A percentile compares a stretch with the other conserved stretches of the same genome.
phyloP scores from a whole-genome alignment of 2,888 invertebrate genomes.

The Macrosoma leucophasiata region DNA sequence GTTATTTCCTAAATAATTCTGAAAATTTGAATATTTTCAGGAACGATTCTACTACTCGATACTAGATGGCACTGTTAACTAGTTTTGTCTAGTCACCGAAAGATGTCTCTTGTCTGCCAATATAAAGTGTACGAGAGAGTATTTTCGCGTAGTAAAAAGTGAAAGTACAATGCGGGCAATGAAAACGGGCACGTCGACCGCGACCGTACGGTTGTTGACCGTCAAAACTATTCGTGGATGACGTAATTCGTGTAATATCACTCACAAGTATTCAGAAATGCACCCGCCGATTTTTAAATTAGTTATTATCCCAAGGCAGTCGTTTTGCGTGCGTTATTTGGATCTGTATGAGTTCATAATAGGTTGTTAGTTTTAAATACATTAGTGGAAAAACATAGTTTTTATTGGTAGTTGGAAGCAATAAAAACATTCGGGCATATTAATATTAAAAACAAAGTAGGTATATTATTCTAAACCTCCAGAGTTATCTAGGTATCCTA shows the following conservation, averaged over 20 bases:
- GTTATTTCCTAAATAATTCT: background rate
- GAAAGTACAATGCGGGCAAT: constrained; percentile 45
- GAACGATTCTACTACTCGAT: constrained; percentile 21
- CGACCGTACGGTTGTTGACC: constrained; percentile 65
- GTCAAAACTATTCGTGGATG: constrained; percentile 47
- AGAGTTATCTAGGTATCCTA: too few species aligned
- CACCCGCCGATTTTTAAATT: too few species aligned
- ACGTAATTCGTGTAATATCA: constrained; percentile 46
- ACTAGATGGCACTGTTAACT: constrained; percentile 31
- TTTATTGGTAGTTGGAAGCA: too few species aligned
- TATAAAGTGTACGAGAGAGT: constrained; percentile 3
- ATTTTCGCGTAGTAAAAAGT: constrained; percentile 36
- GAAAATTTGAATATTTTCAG: background rate
- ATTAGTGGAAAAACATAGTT: too few species aligned
- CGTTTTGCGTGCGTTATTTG: too few species aligned
- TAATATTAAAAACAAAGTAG: too few species aligned
- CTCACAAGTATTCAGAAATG: too few species aligned
- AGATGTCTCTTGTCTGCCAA: constrained; percentile 10
- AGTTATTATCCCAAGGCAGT: too few species aligned
- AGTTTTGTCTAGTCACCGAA: background rate
- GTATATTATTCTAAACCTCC: too few species aligned
- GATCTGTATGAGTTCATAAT: too few species aligned
- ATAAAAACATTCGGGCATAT: too few species aligned
- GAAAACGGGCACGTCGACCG: constrained; percentile 51
- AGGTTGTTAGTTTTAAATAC: too few species aligned